Evolutionary conservation across 1,140 invertebrate genomes (phyloP), one percentile per base, ranked within the genome.

Genomic region (Euschistus heros): DNA sequence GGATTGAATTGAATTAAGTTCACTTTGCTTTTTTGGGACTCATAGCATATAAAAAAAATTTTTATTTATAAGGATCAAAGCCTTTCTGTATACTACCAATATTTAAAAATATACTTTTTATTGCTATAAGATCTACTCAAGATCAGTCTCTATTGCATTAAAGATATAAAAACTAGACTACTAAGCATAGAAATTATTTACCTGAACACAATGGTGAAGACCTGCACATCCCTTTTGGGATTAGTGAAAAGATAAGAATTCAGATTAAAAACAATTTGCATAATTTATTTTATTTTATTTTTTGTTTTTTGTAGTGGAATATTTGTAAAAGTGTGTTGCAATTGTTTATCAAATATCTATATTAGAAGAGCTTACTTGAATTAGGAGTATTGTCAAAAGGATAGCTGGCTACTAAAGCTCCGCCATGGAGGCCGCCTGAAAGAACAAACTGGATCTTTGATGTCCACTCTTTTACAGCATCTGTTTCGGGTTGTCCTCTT

Each of bases 381-480:
- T 64, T 64, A 6, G 62, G 62, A 1, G 52, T 93, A 72, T 93
- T 94, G 74, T 95, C 92, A 74, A 90, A 94, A 1, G 92, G 92
- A 76, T 95, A 95, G 70, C 89, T 92, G 50, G 92, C 91, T 33
- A 94, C 92, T 61, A 96, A 79, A 3, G 92, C 92, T 10, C 93
- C 94, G 13, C 92, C 92, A 73, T 96, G 92, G 33, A 97, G 77
- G 71, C 90, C 92, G 61, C 91, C 90, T 8, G 91, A 94, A 3
- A 96, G 75, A 17, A 94, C 89, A 72, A 97, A 96, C 76, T 92
- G 90, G 67, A 91, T 92, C 75, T 91, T 90, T 46, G 87, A 87
- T 33, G 94, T 84, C 92, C 92, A 95, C 71, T 92, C 86, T 76
- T 97, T 96, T 2, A 98, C 90, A 1, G 92, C 92, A 70, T 91